Percentiles rank a stretch among this genome's conserved stretches.
These are phyloP conservation scores for Crocuta crocuta DNA, from an alignment of 2,113 vertebrate species.

Conservation along the genomic window DNA sequence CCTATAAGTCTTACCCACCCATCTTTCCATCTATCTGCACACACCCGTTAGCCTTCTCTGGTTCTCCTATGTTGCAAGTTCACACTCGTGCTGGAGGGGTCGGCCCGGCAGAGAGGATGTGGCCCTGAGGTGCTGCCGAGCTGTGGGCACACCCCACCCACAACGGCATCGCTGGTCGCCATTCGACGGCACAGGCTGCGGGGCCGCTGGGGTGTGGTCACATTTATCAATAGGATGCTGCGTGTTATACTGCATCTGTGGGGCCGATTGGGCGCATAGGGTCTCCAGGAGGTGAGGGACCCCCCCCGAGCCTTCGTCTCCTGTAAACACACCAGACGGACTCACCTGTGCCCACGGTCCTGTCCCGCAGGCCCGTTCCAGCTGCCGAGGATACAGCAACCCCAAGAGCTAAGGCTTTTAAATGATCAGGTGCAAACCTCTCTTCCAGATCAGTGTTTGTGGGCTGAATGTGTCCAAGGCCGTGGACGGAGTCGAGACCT, in stretches of 20 bases:
- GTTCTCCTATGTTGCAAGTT: rapidly evolving
- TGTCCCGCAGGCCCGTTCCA: background rate
- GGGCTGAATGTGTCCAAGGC: background rate
- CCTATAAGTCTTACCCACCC: background rate
- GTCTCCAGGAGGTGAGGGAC: rapidly evolving
- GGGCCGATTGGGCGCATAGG: no score
- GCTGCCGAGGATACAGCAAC: background rate
- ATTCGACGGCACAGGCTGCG: background rate
- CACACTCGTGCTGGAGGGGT: background rate
- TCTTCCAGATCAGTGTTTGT: background rate
- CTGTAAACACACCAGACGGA: background rate
- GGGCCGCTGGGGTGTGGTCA: background rate
- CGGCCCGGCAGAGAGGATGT: rapidly evolving
- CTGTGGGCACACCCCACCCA: no score
- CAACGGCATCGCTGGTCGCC: background rate
- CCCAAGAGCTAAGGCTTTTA: background rate
- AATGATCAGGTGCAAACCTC: background rate
- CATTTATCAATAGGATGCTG: background rate
- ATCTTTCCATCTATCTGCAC: background rate
- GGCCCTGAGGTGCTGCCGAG: background rate
- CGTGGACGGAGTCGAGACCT: background rate
- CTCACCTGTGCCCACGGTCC: background rate
- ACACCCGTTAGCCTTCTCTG: rapidly evolving
- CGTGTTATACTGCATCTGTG: background rate
- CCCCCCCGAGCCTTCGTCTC: background rate